Percentiles rank a stretch among this genome's conserved stretches.
Conservation (phyloP, 2,113 vertebrate genomes). For the Calyptomena viridis region DNA sequence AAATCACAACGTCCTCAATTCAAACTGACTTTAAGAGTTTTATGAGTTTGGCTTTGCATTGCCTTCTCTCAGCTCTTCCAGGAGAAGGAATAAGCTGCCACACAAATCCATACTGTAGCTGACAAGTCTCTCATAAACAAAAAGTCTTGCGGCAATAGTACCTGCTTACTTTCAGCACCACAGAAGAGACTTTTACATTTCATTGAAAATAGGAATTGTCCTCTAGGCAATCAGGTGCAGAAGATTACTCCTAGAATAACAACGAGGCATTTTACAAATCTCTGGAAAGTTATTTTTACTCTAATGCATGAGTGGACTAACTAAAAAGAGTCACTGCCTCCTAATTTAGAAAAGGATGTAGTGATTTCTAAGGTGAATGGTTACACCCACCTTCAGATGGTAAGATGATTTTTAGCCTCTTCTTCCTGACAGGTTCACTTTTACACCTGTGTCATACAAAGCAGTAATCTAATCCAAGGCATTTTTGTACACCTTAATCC, state of each 20-base stretch:
- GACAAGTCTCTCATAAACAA: not conserved
- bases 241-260: not conserved
- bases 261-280: not conserved
- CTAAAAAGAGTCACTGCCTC: not conserved
- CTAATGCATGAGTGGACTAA: not conserved
- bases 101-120: not conserved
- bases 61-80: not conserved
- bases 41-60: not conserved
- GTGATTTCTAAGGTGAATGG: not conserved
- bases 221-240: not conserved
- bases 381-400: not conserved
- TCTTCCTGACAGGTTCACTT: not conserved
- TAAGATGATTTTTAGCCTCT: not conserved
- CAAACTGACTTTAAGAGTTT: not conserved
- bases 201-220: not conserved
- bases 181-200: not conserved
- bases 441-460: not conserved
- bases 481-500: not conserved
- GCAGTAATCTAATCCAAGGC: not conserved
- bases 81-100: not conserved
- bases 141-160: not conserved
- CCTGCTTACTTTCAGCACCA: not conserved
- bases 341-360: not conserved
- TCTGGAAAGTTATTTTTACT: not conserved
- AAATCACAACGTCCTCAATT: not conserved